Conservation (phyloP, 92 coral and sea anemone species). For the Virgularia gustaviana region DNA sequence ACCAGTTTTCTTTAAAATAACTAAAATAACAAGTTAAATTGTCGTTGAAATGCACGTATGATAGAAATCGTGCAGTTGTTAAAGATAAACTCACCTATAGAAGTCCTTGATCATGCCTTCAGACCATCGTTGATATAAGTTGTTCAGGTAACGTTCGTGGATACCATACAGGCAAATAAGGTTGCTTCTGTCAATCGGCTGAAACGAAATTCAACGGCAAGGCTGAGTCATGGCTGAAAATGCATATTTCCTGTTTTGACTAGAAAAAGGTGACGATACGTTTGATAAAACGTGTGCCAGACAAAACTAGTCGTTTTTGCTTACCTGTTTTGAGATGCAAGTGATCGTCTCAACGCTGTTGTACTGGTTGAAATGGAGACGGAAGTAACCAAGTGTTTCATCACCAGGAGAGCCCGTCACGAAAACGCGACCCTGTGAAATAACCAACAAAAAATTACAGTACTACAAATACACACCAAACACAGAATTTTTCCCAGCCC, state of each 20-base stretch:
- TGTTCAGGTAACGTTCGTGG: slow-evolving; percentile 89
- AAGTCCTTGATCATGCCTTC: slow-evolving; percentile 84
- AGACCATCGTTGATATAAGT: slow-evolving; percentile 74
- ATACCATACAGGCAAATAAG: slow-evolving; percentile 84
- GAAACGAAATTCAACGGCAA: too few species aligned
- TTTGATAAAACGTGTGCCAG: neutral
- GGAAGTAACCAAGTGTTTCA: slow-evolving; percentile 76
- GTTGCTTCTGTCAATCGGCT: slow-evolving; percentile 79
- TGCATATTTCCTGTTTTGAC: too few species aligned
- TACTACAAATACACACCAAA: too few species aligned
- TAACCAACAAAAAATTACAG: neutral
- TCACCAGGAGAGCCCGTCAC: slow-evolving; percentile 69
- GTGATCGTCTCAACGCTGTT: slow-evolving; percentile 80
- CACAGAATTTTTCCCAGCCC: too few species aligned
- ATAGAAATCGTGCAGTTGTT: neutral
- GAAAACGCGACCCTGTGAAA: slow-evolving; percentile 74
- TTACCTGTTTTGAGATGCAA: slow-evolving; percentile 74
- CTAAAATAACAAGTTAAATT: slow-evolving; percentile 40
- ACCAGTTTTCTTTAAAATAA: slow-evolving; percentile 95
- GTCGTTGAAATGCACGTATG: neutral
- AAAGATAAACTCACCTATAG: slow-evolving; percentile 59
- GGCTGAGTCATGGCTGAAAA: too few species aligned
- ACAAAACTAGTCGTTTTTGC: too few species aligned
- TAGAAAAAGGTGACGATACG: too few species aligned
- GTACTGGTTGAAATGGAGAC: slow-evolving; percentile 91